A percentile compares a stretch with the other conserved stretches of the same genome.
Conservation (phyloP, 2,888 invertebrate species). For the Stenotaenia linearis region DNA sequence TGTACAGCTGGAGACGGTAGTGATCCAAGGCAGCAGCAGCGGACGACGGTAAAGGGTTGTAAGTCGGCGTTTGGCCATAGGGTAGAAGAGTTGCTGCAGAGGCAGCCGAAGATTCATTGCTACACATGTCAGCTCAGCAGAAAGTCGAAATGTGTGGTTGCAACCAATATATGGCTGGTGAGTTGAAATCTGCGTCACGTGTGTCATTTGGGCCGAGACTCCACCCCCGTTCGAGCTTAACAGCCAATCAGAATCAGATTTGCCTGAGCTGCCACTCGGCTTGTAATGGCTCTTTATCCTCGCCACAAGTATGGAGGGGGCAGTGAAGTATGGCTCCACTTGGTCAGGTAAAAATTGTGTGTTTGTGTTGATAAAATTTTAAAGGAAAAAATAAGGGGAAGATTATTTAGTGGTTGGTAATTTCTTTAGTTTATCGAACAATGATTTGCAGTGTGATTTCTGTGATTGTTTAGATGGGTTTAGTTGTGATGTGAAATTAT, state of each 20-base stretch:
- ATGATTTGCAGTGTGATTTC: too few species aligned
- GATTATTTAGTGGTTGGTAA: background rate
- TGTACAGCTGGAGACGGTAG: slow-evolving; percentile 76
- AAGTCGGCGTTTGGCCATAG: slow-evolving; percentile 38
- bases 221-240: background rate
- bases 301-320: background rate
- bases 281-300: background rate
- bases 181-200: background rate
- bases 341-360: background rate
- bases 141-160: background rate
- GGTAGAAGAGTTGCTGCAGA: slow-evolving; percentile 36
- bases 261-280: background rate
- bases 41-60: slow-evolving; percentile 43
- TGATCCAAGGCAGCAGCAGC: slow-evolving; percentile 61
- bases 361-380: background rate
- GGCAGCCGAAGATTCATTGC: slow-evolving; percentile 45
- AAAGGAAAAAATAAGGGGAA: background rate
- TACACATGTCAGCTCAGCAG: slow-evolving; percentile 44
- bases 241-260: background rate
- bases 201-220: background rate
- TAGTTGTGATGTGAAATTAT: too few species aligned
- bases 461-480: too few species aligned
- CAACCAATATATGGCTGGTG: background rate
- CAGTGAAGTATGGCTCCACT: background rate
- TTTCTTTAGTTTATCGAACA: too few species aligned